A percentile compares a stretch with the other conserved stretches of the same genome.
phyloP scores from a whole-genome alignment of 1,140 invertebrate genomes.

The Ceratoteleas bidentatus region DNA sequence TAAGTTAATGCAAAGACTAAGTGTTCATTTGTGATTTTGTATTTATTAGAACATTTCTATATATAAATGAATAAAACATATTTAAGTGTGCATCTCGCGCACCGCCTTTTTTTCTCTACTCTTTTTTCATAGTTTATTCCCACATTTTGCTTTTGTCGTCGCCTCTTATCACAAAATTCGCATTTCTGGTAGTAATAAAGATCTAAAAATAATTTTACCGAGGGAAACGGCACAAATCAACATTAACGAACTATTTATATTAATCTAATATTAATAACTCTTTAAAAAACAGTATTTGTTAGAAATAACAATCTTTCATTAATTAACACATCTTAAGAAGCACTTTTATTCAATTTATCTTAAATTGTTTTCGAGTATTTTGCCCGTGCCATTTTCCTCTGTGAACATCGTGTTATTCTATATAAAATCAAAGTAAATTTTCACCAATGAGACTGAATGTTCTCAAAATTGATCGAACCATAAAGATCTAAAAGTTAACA shows the following conservation, averaged over 20 bases:
- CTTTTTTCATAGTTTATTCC: conserved; percentile 30
- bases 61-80: conserved; percentile 79
- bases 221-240: conserved; percentile 7
- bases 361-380: too few species aligned
- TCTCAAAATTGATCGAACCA: too few species aligned
- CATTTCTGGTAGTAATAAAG: conserved; percentile 6
- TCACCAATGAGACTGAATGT: too few species aligned
- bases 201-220: neutral
- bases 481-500: too few species aligned
- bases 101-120: conserved; percentile 47
- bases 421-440: too few species aligned
- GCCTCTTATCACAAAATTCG: conserved; percentile 53
- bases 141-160: conserved; percentile 37
- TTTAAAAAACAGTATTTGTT: too few species aligned
- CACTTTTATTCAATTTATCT: too few species aligned
- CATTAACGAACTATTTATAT: conserved; percentile 2
- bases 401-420: too few species aligned
- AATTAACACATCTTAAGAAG: too few species aligned
- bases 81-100: conserved; percentile 78
- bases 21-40: conserved; percentile 82
- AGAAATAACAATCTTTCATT: too few species aligned
- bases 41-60: conserved; percentile 81
- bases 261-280: too few species aligned
- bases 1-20: conserved; percentile 80
- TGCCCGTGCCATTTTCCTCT: too few species aligned